Conservation (phyloP, 2,113 vertebrate genomes). For the Elephas maximus region DNA sequence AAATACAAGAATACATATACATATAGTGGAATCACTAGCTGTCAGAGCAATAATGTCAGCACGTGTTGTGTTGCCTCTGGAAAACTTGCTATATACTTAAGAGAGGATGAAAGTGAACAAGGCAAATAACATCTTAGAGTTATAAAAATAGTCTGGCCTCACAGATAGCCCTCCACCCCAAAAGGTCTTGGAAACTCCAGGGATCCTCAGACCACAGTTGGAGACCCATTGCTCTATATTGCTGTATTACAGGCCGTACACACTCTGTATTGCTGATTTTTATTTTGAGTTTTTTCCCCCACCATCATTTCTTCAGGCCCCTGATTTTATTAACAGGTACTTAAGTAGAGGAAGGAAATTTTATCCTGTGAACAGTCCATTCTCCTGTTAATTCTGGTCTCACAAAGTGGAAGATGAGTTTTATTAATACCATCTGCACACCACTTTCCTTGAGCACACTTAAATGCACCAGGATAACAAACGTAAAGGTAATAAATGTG, state of each 20-base stretch:
- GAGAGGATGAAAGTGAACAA: not conserved
- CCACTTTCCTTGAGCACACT: not conserved
- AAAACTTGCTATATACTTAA: not conserved
- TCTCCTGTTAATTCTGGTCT: not conserved
- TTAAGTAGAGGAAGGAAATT: not conserved
- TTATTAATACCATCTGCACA: not conserved
- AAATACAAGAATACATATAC: not conserved
- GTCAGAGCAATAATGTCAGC: not conserved
- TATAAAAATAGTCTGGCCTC: not conserved
- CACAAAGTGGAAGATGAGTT: not conserved
- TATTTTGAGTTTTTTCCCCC: not conserved
- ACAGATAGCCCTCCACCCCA: not conserved
- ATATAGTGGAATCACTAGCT: not conserved
- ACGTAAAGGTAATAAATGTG: not conserved
- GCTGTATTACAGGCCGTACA: not conserved
- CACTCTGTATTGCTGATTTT: not conserved
- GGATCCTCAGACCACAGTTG: not conserved
- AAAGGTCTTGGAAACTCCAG: not conserved
- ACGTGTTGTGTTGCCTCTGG: not conserved
- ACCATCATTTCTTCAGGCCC: not conserved
- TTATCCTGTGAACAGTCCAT: not conserved
- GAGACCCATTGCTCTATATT: not conserved
- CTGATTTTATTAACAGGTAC: constrained; percentile 4
- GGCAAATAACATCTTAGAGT: too few species aligned
- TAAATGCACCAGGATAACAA: not conserved